A percentile compares a stretch with the other conserved stretches of the same genome.
Conservation (phyloP, 2,113 vertebrate genomes). For the Nyctereutes procyonoides region DNA sequence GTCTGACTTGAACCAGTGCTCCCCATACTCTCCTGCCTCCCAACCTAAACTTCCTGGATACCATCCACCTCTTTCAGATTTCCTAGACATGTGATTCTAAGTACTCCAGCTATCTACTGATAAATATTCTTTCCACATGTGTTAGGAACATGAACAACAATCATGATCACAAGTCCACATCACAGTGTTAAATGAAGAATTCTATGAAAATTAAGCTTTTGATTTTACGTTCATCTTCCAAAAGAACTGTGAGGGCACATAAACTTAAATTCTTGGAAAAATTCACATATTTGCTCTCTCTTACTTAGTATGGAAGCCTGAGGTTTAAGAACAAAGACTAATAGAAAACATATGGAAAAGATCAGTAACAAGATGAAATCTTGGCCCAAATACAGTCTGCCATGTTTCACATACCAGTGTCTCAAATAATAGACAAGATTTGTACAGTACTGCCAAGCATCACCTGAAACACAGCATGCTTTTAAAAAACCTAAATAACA, state of each 20-base stretch:
- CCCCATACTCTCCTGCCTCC: neutral
- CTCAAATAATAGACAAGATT: constrained; percentile 84
- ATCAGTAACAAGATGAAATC: constrained; percentile 89
- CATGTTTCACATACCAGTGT: constrained; percentile 93
- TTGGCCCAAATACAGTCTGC: constrained; percentile 90
- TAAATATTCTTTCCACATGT: constrained; percentile 35
- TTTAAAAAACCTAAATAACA: constrained; percentile 59
- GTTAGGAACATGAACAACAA: constrained; percentile 30
- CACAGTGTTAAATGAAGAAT: constrained; percentile 52
- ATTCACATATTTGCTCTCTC: constrained; percentile 75
- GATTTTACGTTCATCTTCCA: constrained; percentile 37
- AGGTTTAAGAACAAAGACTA: constrained; percentile 87
- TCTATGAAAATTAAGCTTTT: constrained; percentile 50
- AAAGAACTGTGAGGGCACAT: constrained; percentile 30
- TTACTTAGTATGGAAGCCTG: constrained; percentile 81
- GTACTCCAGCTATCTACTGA: neutral
- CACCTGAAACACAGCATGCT: constrained; percentile 37
- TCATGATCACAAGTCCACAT: constrained; percentile 50
- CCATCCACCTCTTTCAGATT: neutral
- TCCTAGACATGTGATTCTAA: neutral
- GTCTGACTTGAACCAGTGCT: neutral
- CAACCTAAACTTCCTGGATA: neutral
- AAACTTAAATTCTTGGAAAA: constrained; percentile 51
- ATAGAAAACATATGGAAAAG: constrained; percentile 96
- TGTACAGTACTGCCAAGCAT: constrained; percentile 62